phyloP scores from a whole-genome alignment of 2,113 vertebrate species.

The Epinephelus fuscoguttatus region DNA sequence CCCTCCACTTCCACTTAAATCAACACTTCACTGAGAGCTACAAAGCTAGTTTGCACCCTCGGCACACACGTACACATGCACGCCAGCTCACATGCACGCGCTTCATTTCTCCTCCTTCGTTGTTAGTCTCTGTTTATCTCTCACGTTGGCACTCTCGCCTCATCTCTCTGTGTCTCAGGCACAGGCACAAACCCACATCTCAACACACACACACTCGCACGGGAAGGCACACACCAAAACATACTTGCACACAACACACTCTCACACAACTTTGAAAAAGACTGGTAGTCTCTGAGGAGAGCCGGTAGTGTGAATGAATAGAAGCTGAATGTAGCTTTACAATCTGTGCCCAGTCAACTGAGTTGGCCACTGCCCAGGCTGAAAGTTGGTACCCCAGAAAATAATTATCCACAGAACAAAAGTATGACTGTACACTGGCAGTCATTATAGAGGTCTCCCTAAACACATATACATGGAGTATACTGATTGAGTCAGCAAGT shows the following conservation, averaged over 20 bases:
- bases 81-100: slow-evolving; percentile 30
- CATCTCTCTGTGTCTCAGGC: slow-evolving; percentile 44
- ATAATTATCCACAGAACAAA: slow-evolving; percentile 45
- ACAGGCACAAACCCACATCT: slow-evolving; percentile 41
- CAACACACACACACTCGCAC: slow-evolving; percentile 17
- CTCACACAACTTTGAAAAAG: slow-evolving; percentile 63
- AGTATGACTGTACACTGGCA: slow-evolving; percentile 18
- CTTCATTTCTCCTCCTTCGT: slow-evolving; percentile 52
- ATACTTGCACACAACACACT: slow-evolving; percentile 41
- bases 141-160: slow-evolving; percentile 51
- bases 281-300: slow-evolving; percentile 61
- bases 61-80: slow-evolving; percentile 41
- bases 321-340: slow-evolving; percentile 60
- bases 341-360: slow-evolving; percentile 62
- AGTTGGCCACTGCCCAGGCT: slow-evolving; percentile 56
- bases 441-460: slow-evolving; percentile 9
- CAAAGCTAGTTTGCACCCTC: slow-evolving; percentile 71
- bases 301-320: slow-evolving; percentile 68
- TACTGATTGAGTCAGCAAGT: slow-evolving; percentile 7
- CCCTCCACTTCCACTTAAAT: slow-evolving; percentile 79
- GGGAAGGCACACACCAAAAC: slow-evolving; percentile 31
- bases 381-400: slow-evolving; percentile 55
- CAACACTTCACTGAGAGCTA: slow-evolving; percentile 74
- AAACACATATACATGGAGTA: not conserved
- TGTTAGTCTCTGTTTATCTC: slow-evolving; percentile 68